phyloP scores from a whole-genome alignment of 1,140 invertebrate species.

The Bombus fervidus region DNA sequence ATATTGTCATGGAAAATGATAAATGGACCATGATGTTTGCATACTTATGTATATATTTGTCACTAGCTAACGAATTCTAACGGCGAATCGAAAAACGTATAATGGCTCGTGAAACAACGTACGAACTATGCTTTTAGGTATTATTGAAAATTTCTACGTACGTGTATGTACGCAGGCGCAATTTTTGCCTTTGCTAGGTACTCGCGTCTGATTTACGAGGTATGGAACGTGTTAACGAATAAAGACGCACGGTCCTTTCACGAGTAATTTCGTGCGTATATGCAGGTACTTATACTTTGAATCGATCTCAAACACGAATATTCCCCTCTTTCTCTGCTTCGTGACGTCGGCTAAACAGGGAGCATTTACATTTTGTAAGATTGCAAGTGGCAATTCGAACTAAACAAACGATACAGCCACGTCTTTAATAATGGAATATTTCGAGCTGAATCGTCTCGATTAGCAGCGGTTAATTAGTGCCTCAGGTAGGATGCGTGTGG shows the following conservation, averaged over 20 bases:
- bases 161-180: too few relatives aligned
- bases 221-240: neutral
- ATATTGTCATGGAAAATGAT: too few relatives aligned
- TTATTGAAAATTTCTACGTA: too few relatives aligned
- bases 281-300: neutral
- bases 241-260: neutral
- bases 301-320: neutral
- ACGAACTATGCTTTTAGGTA: too few relatives aligned
- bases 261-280: neutral
- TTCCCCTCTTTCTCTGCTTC: neutral
- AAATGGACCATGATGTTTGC: too few relatives aligned
- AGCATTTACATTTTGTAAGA: neutral
- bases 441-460: neutral
- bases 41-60: too few relatives aligned
- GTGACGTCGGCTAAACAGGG: neutral
- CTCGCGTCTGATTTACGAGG: too few relatives aligned
- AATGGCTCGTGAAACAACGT: too few relatives aligned
- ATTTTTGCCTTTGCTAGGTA: too few relatives aligned
- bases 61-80: too few relatives aligned
- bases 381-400: neutral
- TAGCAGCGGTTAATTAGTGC: neutral
- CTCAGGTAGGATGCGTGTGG: neutral
- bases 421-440: conserved; percentile 23
- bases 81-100: too few relatives aligned
- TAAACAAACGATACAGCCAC: neutral